These are phyloP conservation scores for Bombus sibiricus DNA, from an alignment of 1,140 invertebrate genomes.

Conservation along the genomic window DNA sequence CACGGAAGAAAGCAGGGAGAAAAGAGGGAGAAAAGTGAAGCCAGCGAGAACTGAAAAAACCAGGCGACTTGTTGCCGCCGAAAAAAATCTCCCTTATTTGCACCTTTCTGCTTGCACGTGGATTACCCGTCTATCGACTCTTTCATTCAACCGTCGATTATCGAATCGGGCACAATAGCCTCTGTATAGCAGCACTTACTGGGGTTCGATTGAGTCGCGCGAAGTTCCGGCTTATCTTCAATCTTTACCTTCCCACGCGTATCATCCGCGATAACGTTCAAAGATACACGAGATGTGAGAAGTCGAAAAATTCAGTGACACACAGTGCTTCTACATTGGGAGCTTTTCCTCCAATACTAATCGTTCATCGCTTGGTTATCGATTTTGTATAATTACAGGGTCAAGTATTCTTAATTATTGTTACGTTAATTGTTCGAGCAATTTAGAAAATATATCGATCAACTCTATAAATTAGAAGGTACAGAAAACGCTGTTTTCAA, in stretches of 20 bases:
- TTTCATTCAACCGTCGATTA: slow-evolving; percentile 61
- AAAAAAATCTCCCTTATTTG: slow-evolving; percentile 32
- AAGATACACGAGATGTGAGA: slow-evolving; percentile 33
- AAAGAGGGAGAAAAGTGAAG: not conserved
- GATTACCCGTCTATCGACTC: slow-evolving; percentile 48
- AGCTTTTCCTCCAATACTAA: not conserved
- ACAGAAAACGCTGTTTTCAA: no score
- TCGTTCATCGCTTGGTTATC: no score
- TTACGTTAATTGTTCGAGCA: no score
- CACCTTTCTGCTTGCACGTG: slow-evolving; percentile 36
- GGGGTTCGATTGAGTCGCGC: slow-evolving; percentile 52
- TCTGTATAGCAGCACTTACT: slow-evolving; percentile 58
- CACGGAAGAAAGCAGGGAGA: not conserved
- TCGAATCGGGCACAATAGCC: slow-evolving; percentile 58
- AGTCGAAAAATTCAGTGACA: not conserved
- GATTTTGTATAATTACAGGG: no score
- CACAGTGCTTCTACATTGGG: not conserved
- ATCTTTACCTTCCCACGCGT: slow-evolving; percentile 66
- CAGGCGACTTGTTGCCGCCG: not conserved
- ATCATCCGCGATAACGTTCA: slow-evolving; percentile 54
- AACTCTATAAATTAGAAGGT: no score
- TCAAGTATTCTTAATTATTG: no score
- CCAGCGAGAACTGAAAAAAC: not conserved
- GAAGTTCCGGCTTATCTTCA: slow-evolving; percentile 47
- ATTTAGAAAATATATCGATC: no score